Percentiles rank a stretch among this genome's conserved stretches.
Evolutionary conservation across 2,113 vertebrate genomes (phyloP).

Genomic region (Phalacrocorax brasilianus): DNA sequence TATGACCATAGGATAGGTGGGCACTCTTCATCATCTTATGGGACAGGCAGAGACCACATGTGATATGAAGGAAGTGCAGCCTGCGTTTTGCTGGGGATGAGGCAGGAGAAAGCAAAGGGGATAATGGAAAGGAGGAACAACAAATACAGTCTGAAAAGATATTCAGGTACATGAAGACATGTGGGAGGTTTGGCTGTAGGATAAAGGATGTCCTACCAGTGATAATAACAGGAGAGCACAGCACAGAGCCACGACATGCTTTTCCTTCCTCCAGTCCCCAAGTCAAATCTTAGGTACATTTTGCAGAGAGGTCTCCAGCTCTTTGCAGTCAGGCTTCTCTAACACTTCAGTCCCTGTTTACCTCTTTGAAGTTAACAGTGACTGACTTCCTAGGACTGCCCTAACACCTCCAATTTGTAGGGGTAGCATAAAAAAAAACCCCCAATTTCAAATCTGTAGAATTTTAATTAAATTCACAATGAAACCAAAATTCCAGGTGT

Average conservation of each 20-base stretch:
- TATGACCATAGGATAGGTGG: too few species aligned
- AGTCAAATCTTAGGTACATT: not conserved
- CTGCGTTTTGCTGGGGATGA: not conserved
- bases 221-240: not conserved
- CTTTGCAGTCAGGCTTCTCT: not conserved
- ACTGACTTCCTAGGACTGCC: not conserved
- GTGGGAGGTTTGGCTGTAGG: not conserved
- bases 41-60: not conserved
- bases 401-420: not conserved
- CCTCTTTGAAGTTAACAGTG: not conserved
- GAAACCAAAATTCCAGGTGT: not conserved
- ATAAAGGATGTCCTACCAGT: not conserved
- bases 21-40: not conserved
- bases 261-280: not conserved
- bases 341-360: not conserved
- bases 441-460: not conserved
- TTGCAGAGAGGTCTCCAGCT: not conserved
- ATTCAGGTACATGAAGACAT: not conserved
- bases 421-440: accelerated
- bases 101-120: not conserved
- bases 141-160: not conserved
- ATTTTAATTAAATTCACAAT: not conserved
- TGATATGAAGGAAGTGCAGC: not conserved
- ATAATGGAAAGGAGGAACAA: not conserved
- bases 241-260: not conserved